Percentiles rank a stretch among this genome's conserved stretches.
Evolutionary conservation across 1,140 invertebrate genomes (phyloP).

Genomic region (Penaeus vannamei): DNA sequence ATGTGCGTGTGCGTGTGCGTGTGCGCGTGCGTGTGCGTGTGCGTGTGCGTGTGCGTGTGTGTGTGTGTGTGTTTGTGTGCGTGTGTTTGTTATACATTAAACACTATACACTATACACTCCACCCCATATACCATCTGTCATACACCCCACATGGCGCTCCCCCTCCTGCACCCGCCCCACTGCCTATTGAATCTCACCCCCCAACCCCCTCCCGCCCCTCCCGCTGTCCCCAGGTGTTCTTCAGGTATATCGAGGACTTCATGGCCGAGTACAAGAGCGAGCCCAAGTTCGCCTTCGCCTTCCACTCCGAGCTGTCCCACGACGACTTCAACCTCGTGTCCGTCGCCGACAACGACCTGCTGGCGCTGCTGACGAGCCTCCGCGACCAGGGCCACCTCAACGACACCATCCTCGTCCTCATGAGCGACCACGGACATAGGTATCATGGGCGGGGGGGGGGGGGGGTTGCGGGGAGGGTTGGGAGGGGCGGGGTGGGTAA

Average conservation of each 20-base stretch:
- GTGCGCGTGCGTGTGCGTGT: too few species aligned
- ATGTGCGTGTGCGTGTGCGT: too few species aligned
- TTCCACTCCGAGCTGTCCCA: slow-evolving; percentile 93
- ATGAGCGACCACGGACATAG: slow-evolving; percentile 93
- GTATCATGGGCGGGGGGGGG: slow-evolving; percentile 70
- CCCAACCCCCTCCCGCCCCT: too few species aligned
- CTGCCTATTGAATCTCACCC: background rate
- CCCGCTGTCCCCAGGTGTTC: slow-evolving; percentile 74
- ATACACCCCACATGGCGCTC: background rate
- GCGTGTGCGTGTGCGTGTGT: too few species aligned
- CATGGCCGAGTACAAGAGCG: slow-evolving; percentile 77
- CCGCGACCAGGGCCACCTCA: slow-evolving; percentile 75
- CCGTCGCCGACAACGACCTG: slow-evolving; percentile 82
- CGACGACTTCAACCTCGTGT: slow-evolving; percentile 85
- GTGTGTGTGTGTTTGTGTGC: too few species aligned
- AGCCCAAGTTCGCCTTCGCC: slow-evolving; percentile 86
- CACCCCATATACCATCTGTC: background rate
- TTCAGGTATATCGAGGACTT: slow-evolving; percentile 79
- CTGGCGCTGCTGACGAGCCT: slow-evolving; percentile 77
- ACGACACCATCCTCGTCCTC: slow-evolving; percentile 86
- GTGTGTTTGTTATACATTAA: background rate
- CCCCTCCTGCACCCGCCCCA: background rate
- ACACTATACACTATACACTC: background rate
- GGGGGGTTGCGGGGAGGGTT: too few species aligned
- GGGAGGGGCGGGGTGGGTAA: background rate